Percentiles rank a stretch among this genome's conserved stretches.
These are phyloP conservation scores for Pseudochirops corinnae DNA, from an alignment of 2,797 vertebrate genomes.

Conservation along the genomic window DNA sequence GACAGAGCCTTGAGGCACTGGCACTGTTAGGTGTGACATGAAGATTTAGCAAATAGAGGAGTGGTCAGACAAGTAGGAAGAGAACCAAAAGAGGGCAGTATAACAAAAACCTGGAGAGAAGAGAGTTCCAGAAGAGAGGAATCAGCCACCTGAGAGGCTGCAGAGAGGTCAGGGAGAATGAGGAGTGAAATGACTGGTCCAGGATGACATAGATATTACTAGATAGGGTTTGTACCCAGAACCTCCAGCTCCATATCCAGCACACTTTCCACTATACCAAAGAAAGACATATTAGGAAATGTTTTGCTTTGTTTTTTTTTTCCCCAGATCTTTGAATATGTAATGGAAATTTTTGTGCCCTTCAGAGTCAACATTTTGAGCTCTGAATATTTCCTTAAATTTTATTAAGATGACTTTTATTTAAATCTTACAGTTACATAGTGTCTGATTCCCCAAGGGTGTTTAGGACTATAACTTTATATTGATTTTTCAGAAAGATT, in stretches of 20 bases:
- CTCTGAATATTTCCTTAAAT: conserved; percentile 52
- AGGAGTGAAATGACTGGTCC: not conserved
- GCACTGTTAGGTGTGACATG: no score
- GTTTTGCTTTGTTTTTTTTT: not conserved
- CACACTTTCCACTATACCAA: not conserved
- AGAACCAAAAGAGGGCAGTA: not conserved
- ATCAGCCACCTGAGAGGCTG: not conserved
- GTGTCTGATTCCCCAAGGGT: conserved; percentile 19
- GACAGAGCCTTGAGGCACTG: no score
- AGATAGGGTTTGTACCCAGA: not conserved
- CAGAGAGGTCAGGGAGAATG: not conserved
- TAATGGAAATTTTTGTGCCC: not conserved
- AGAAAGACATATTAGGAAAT: not conserved
- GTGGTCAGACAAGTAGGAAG: no score
- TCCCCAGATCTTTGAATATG: not conserved
- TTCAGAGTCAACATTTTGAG: conserved; percentile 22
- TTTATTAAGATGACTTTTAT: conserved; percentile 54
- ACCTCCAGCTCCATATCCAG: not conserved
- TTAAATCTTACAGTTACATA: conserved; percentile 42
- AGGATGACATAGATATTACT: not conserved
- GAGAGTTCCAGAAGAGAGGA: not conserved
- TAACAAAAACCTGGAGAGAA: not conserved
- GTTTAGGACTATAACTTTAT: conserved; percentile 36
- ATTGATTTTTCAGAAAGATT: conserved; percentile 29
- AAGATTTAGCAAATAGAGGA: no score